These are phyloP conservation scores for Centruroides sculpturatus DNA, from an alignment of 1,140 invertebrate genomes.

Conservation along the genomic window DNA sequence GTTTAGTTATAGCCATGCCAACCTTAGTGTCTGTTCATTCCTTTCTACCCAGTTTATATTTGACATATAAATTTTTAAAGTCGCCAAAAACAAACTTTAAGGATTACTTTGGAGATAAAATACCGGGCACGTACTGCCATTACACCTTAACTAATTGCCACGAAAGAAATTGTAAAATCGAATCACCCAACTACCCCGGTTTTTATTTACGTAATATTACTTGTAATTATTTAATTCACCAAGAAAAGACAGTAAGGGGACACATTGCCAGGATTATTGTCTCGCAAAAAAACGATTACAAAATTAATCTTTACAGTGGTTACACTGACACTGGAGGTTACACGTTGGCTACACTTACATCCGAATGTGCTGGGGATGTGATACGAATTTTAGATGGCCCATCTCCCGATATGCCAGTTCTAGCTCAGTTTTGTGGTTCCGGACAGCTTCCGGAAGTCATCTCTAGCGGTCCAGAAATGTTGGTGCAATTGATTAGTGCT, in stretches of 20 bases:
- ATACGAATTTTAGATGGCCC: conserved; percentile 79
- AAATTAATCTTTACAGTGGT: conserved; percentile 13
- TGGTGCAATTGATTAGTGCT: conserved; percentile 75
- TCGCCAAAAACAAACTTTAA: conserved; percentile 5
- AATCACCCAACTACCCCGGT: conserved; percentile 16
- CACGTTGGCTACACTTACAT: conserved; percentile 41
- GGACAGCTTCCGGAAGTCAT: conserved; percentile 60
- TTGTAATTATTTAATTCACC: conserved; percentile 10
- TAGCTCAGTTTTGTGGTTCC: conserved; percentile 74
- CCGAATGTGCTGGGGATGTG: conserved; percentile 63
- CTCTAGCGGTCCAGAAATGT: conserved; percentile 65
- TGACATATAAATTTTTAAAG: conserved; percentile 11
- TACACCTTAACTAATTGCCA: conserved; percentile 15
- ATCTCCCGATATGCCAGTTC: conserved; percentile 68
- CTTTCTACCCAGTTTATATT: conserved; percentile 15
- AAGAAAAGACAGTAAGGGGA: conserved; percentile 7
- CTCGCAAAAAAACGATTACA: conserved; percentile 15
- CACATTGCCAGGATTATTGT: conserved; percentile 13
- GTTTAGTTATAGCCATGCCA: conserved; percentile 14
- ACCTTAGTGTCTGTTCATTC: conserved; percentile 11
- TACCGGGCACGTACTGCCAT: conserved; percentile 14
- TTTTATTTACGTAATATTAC: conserved; percentile 16
- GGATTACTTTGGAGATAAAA: not conserved
- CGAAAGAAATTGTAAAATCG: conserved; percentile 8
- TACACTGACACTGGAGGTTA: conserved; percentile 17